A percentile compares a stretch with the other conserved stretches of the same genome.
phyloP scores from a whole-genome alignment of 2,888 invertebrate species.

The Sturmia bella region DNA sequence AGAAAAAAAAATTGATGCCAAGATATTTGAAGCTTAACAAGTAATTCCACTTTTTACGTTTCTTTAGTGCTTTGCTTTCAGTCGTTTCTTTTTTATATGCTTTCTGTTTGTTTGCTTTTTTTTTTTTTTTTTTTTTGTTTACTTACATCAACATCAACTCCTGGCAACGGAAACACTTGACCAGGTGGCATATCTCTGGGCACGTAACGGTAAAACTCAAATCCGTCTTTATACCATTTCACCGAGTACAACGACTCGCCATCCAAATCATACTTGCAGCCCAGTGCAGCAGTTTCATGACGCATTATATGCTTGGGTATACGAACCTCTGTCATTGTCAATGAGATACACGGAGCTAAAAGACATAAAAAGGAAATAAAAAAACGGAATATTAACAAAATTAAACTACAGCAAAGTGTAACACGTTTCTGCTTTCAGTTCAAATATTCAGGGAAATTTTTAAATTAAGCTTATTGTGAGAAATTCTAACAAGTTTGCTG shows the following conservation, averaged over 20 bases:
- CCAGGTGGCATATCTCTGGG: constrained; percentile 91
- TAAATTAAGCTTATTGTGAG: constrained; percentile 23
- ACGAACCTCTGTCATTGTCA: constrained; percentile 89
- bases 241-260: constrained; percentile 92
- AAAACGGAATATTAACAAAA: constrained; percentile 19
- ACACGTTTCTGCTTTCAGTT: neutral
- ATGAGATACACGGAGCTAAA: constrained; percentile 82
- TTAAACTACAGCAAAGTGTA: constrained; percentile 10
- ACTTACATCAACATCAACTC: constrained; percentile 93
- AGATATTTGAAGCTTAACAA: no score
- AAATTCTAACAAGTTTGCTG: neutral
- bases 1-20: no score
- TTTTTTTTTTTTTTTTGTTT: constrained; percentile 72
- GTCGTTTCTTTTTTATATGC: neutral
- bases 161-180: constrained; percentile 89
- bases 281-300: constrained; percentile 88
- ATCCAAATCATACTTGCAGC: constrained; percentile 92
- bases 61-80: no score
- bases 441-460: constrained; percentile 9
- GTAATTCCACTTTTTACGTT: no score
- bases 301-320: constrained; percentile 92
- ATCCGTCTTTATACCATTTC: constrained; percentile 96
- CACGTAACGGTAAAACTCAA: constrained; percentile 93
- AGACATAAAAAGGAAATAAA: constrained; percentile 63
- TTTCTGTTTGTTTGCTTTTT: neutral